Conservation (phyloP, 2,797 vertebrate genomes). For the Botia almorhae region DNA sequence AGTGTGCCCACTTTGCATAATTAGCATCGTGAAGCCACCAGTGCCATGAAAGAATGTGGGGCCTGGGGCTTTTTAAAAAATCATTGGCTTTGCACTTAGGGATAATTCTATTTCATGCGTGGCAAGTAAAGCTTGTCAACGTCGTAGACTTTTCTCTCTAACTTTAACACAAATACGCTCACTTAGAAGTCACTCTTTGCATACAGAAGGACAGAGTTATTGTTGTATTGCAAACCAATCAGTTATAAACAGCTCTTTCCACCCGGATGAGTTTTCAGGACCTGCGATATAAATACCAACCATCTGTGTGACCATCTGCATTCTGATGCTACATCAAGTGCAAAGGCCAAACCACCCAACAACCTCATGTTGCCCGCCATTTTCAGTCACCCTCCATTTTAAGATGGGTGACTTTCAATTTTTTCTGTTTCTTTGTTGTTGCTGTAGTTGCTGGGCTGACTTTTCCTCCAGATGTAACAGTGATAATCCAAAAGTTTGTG, state of each 20-base stretch:
- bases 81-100: background rate
- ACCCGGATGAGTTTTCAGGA: constrained; percentile 76
- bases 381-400: constrained; percentile 54
- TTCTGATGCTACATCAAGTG: constrained; percentile 76
- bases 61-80: background rate
- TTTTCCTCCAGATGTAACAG: background rate
- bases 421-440: background rate
- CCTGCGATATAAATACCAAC: constrained; percentile 80
- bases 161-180: background rate
- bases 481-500: constrained; percentile 15
- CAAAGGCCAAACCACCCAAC: constrained; percentile 76
- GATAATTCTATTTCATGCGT: background rate
- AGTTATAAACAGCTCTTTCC: constrained; percentile 73
- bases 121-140: too few species aligned
- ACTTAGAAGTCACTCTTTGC: background rate
- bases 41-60: background rate
- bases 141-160: background rate
- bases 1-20: constrained; percentile 56
- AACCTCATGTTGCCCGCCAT: constrained; percentile 66
- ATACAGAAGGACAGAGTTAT: constrained; percentile 32
- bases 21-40: constrained; percentile 70
- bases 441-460: background rate
- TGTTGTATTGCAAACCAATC: constrained; percentile 72
- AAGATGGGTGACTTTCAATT: constrained; percentile 9
- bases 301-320: constrained; percentile 85